A percentile compares a stretch with the other conserved stretches of the same genome.
These are phyloP conservation scores for Butorides virescens DNA, from an alignment of 2,113 vertebrate species.

Conservation along the genomic window DNA sequence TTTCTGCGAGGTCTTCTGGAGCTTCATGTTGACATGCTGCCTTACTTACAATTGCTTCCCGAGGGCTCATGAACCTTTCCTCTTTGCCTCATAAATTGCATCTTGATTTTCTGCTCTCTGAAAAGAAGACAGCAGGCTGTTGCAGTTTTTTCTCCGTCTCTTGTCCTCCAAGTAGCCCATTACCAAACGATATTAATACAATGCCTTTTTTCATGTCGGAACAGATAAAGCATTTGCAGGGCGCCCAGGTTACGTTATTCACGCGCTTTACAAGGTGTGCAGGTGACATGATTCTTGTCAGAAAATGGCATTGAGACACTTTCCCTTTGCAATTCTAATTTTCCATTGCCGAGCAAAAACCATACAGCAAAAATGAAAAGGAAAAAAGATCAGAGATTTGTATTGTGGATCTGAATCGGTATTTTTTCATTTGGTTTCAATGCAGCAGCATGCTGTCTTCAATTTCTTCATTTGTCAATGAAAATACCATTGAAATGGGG, in stretches of 20 bases:
- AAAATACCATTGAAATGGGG: not conserved
- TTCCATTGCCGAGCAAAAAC: not conserved
- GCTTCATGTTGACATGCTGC: not conserved
- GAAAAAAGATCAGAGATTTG: not conserved
- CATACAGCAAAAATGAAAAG: not conserved
- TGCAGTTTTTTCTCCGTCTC: not conserved
- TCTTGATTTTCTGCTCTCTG: not conserved
- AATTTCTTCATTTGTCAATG: not conserved
- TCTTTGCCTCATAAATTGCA: not conserved
- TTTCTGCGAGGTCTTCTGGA: not conserved
- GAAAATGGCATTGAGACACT: not conserved
- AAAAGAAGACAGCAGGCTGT: not conserved
- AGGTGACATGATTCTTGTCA: not conserved
- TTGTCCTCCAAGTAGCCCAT: not conserved
- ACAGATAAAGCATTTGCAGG: not conserved
- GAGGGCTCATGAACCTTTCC: not conserved
- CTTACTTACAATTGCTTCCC: not conserved
- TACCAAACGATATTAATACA: not conserved
- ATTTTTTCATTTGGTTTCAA: not conserved
- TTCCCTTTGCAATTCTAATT: slow-evolving; percentile 19
- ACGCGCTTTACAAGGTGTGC: not conserved
- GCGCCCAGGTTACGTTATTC: not conserved
- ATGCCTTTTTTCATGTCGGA: not conserved
- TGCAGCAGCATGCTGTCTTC: not conserved
- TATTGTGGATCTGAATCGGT: not conserved